Percentiles rank a stretch among this genome's conserved stretches.
phyloP scores from a whole-genome alignment of 2,888 invertebrate genomes.

The Corythucha ciliata region DNA sequence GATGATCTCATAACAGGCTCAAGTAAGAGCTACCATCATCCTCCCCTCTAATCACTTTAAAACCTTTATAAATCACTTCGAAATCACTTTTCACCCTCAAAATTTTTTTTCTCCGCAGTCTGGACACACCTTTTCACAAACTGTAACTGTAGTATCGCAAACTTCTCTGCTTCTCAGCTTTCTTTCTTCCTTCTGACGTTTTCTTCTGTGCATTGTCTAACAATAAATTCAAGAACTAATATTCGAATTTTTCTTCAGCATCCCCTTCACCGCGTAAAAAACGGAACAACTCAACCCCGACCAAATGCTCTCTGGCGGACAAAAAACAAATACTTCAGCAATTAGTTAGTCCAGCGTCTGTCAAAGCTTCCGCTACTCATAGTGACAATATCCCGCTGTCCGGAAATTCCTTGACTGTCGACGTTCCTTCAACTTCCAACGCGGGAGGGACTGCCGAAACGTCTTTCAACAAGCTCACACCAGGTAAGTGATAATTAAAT shows the following conservation, averaged over 20 bases:
- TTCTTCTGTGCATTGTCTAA: conserved; percentile 14
- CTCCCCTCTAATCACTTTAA: conserved; percentile 15
- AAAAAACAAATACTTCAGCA: conserved; percentile 71
- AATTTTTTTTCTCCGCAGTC: background rate
- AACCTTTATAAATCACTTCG: conserved; percentile 1
- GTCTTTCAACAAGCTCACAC: conserved; percentile 24
- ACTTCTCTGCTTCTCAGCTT: conserved; percentile 7
- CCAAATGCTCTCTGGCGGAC: conserved; percentile 66
- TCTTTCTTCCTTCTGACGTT: background rate
- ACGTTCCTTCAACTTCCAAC: conserved; percentile 23
- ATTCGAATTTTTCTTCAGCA: conserved; percentile 45
- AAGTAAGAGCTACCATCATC: conserved; percentile 52
- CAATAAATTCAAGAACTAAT: no score
- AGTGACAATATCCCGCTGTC: conserved; percentile 29
- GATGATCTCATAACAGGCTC: conserved; percentile 77
- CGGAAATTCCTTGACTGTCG: conserved; percentile 20
- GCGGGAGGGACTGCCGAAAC: conserved; percentile 24
- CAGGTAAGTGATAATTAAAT: no score
- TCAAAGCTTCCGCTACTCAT: conserved; percentile 10
- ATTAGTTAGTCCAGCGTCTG: conserved; percentile 56
- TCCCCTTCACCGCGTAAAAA: conserved; percentile 69
- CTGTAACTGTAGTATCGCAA: background rate
- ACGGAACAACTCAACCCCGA: conserved; percentile 68
- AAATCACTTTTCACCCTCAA: conserved; percentile 12
- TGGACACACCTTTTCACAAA: background rate